These are phyloP conservation scores for Leptinotarsa defecta DNA, from an alignment of 1,140 invertebrate species.

Conservation along the genomic window DNA sequence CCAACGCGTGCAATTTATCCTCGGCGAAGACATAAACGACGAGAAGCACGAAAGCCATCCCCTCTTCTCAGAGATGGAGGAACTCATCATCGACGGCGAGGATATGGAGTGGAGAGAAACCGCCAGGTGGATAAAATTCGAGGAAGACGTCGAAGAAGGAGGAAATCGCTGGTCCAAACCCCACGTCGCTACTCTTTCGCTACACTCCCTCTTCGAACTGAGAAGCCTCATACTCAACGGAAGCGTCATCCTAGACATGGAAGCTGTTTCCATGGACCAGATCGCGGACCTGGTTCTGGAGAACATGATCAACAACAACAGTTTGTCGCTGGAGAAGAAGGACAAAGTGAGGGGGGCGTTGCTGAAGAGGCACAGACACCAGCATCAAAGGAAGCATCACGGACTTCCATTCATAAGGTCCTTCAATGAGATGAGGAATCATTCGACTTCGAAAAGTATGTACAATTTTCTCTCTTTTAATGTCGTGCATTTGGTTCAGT, in stretches of 20 bases:
- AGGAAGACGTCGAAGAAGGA: conserved; percentile 91
- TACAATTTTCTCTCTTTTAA: conserved; percentile 44
- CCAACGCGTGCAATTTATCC: conserved; percentile 92
- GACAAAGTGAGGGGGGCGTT: conserved; percentile 88
- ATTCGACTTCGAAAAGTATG: conserved; percentile 95
- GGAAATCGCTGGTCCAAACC: conserved; percentile 95
- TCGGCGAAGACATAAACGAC: conserved; percentile 91
- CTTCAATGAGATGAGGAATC: conserved; percentile 93
- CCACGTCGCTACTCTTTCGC: conserved; percentile 88
- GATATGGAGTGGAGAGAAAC: conserved; percentile 96
- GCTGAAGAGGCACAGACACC: conserved; percentile 90
- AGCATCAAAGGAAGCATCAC: conserved; percentile 86
- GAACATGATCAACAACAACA: conserved; percentile 83
- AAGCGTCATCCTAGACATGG: conserved; percentile 89
- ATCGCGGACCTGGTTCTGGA: conserved; percentile 90
- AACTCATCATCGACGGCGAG: conserved; percentile 83
- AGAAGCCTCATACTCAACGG: conserved; percentile 86
- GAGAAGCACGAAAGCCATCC: conserved; percentile 82
- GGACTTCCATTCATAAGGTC: conserved; percentile 93
- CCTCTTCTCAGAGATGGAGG: conserved; percentile 95
- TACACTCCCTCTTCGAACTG: conserved; percentile 89
- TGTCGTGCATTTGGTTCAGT: too few relatives aligned
- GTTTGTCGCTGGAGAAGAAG: conserved; percentile 73
- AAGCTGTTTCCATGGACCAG: conserved; percentile 81
- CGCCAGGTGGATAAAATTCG: conserved; percentile 96